phyloP scores from a whole-genome alignment of 1,140 invertebrate species.

The Nylanderia fulva region DNA sequence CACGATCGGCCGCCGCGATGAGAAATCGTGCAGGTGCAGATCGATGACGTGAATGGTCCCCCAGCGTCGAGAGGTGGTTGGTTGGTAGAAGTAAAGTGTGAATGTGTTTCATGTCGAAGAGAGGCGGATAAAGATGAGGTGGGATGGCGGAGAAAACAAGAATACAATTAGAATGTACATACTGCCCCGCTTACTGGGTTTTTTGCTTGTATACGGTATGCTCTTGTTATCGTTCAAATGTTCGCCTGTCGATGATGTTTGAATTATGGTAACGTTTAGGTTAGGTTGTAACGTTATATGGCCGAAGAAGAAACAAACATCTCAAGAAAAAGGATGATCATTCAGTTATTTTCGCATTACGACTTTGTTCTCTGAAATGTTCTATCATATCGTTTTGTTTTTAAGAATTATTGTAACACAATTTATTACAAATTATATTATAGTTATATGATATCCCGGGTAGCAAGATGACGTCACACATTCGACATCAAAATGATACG shows the following conservation, averaged over 20 bases:
- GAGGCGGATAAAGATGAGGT: slow-evolving; percentile 79
- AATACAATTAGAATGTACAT: slow-evolving; percentile 82
- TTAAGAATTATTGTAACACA: too few relatives aligned
- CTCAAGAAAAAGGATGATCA: too few relatives aligned
- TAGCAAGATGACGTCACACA: too few relatives aligned
- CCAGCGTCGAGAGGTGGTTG: slow-evolving; percentile 81
- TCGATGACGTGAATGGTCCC: slow-evolving; percentile 81
- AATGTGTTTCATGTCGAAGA: slow-evolving; percentile 79
- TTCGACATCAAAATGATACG: too few relatives aligned
- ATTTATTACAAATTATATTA: too few relatives aligned
- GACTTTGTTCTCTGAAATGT: too few relatives aligned
- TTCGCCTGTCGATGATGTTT: not conserved
- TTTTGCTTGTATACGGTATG: slow-evolving; percentile 64
- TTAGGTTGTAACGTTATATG: too few relatives aligned
- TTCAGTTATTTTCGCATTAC: too few relatives aligned
- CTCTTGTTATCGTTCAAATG: slow-evolving; percentile 63
- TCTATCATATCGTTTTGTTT: too few relatives aligned
- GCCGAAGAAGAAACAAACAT: too few relatives aligned
- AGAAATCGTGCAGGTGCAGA: slow-evolving; percentile 81
- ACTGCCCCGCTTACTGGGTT: slow-evolving; percentile 70
- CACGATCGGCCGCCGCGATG: slow-evolving; percentile 73
- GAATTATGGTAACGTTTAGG: not conserved
- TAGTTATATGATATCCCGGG: too few relatives aligned
- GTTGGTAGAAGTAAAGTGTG: slow-evolving; percentile 80
- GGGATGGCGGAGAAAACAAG: slow-evolving; percentile 82